phyloP scores from a whole-genome alignment of 2,113 vertebrate species.

The Myrmecophaga tridactyla region DNA sequence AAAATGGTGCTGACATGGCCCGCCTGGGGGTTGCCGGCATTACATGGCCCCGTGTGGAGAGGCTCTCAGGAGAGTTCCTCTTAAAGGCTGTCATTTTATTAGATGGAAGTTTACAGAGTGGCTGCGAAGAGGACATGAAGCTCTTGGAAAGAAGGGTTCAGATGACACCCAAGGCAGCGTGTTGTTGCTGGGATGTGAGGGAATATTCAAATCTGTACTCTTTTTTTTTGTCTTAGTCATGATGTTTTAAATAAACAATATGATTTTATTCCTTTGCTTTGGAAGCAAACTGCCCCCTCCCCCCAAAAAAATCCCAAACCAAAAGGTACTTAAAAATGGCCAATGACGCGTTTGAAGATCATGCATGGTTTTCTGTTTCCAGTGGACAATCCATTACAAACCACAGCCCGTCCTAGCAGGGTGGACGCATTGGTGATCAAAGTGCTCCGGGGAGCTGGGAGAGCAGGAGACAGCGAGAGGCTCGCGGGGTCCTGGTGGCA shows the following conservation, averaged over 20 bases:
- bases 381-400: neutral
- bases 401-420: neutral
- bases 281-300: neutral
- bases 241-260: neutral
- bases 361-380: neutral
- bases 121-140: neutral
- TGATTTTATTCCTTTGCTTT: neutral
- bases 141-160: neutral
- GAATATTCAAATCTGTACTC: neutral
- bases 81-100: neutral
- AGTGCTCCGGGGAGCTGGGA: neutral
- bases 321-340: neutral
- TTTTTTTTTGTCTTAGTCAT: neutral
- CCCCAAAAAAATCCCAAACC: neutral
- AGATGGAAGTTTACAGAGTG: neutral
- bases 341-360: neutral
- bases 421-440: too few species aligned
- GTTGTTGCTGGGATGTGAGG: neutral
- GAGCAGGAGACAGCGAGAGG: neutral
- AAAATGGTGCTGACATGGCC: neutral
- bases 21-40: neutral
- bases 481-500: neutral
- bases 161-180: neutral
- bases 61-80: neutral
- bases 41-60: neutral